Evolutionary conservation across 2,797 vertebrate species (phyloP), one percentile per base, ranked within the genome.

Genomic region (Coendou prehensilis): DNA sequence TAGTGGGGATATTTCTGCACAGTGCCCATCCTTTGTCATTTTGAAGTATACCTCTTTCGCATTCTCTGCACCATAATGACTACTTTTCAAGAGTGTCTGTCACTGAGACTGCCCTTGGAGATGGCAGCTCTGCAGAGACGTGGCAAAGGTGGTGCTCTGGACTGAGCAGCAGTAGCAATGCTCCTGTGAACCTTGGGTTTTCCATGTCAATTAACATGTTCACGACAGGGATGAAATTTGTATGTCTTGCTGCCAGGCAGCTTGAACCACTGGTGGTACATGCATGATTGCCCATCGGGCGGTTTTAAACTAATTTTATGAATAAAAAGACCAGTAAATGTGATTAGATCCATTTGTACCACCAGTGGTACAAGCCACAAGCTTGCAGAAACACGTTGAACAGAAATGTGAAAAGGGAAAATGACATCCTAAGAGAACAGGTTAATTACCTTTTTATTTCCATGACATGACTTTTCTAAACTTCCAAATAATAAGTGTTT

Each of bases 101-200:
- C 56, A 56, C 56, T 0, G 14, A n/a, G 10, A 9, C 23, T 50
- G 47, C 23, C n/a, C 52, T 18, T 30, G 23, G 56, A 64, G 47
- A 10, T 9, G 28, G 50, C 13, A 17, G 30, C 47, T 78, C 63
- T 47, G 6, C 10, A 67, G 54, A 20, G 22, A 26, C 30, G 22
- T 69, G 54, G 73, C 0, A 90, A 14, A 20, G 11, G 63, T 2
- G 10, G 17, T 0, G 14, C 9, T 54, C 28, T 50, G 63, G 10
- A n/a, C 9, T 8, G 11, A 17, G 13, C 57, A 1, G 33, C 33
- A 6, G 52, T 0, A 47, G 11, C 41, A 28, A 47, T 47, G 23
- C 7, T 13, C 59, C 52, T 11, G 20, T 20, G 57, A 45, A n/a
- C 8, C 54, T 23, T 1, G 2, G 47, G n/a, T 69, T 41, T 30